A percentile compares a stretch with the other conserved stretches of the same genome.
These are phyloP conservation scores for Fragum sueziense DNA, from an alignment of 2,888 invertebrate species.

Conservation along the genomic window DNA sequence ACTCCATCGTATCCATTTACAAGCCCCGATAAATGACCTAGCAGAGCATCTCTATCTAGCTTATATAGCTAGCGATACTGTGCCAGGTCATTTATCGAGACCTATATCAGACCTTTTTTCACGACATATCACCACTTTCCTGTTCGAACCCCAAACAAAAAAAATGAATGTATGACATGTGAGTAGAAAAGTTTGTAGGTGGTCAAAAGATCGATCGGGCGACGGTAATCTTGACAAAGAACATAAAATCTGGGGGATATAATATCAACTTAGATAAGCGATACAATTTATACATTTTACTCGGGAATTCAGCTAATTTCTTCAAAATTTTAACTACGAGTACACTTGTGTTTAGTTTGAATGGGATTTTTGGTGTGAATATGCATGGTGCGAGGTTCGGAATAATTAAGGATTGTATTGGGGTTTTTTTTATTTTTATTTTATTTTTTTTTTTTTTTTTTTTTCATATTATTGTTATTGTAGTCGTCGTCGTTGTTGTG, in stretches of 20 bases:
- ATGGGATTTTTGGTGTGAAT: too few species aligned
- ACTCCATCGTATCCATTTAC: too few species aligned
- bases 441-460: neutral
- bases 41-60: too few species aligned
- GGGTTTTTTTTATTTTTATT: neutral
- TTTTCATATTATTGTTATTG: neutral
- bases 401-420: neutral
- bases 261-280: conserved; percentile 12
- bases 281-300: conserved; percentile 10
- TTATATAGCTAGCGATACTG: too few species aligned
- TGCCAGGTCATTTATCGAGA: too few species aligned
- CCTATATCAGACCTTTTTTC: too few species aligned
- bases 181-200: conserved; percentile 12
- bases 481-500: neutral
- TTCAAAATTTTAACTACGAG: neutral
- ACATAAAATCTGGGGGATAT: conserved; percentile 20
- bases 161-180: too few species aligned
- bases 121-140: too few species aligned
- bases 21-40: too few species aligned
- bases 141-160: too few species aligned
- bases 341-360: too few species aligned
- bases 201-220: conserved; percentile 21
- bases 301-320: neutral
- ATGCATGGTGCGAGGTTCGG: neutral
- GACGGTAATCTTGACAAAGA: conserved; percentile 11